Conservation (phyloP, 1,140 invertebrate genomes). For the Leptopilina boulardi region DNA sequence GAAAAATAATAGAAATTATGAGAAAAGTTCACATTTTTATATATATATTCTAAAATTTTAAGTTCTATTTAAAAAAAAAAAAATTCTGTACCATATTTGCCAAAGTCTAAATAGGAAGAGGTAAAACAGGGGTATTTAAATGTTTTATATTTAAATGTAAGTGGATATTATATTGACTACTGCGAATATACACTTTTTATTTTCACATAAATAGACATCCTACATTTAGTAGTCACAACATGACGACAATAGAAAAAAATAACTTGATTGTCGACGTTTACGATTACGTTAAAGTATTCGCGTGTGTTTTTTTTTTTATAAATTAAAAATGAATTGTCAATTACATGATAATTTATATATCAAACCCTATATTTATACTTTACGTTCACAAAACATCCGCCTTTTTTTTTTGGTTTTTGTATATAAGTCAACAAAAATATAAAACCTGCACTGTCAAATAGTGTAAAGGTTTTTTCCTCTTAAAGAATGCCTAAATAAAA, state of each 20-base stretch:
- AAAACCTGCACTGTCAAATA: too few species aligned
- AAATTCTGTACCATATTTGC: too few species aligned
- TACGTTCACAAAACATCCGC: not conserved
- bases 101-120: too few species aligned
- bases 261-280: constrained; percentile 55
- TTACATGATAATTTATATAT: not conserved
- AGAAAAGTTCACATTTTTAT: too few species aligned
- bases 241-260: constrained; percentile 53
- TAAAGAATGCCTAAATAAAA: too few species aligned
- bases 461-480: too few species aligned
- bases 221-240: constrained; percentile 28
- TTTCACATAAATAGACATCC: constrained; percentile 46
- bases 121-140: not conserved
- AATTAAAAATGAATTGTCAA: constrained; percentile 36
- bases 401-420: not conserved
- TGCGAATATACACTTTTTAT: constrained; percentile 43
- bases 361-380: not conserved
- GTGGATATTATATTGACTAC: constrained; percentile 4
- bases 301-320: too few species aligned
- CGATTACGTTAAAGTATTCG: constrained; percentile 33
- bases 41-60: too few species aligned
- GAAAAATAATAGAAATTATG: too few species aligned
- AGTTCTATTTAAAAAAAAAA: too few species aligned
- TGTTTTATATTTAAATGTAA: not conserved
- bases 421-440: too few species aligned